Evolutionary conservation across 2,113 vertebrate species (phyloP).

Genomic region (Steatornis caripensis): DNA sequence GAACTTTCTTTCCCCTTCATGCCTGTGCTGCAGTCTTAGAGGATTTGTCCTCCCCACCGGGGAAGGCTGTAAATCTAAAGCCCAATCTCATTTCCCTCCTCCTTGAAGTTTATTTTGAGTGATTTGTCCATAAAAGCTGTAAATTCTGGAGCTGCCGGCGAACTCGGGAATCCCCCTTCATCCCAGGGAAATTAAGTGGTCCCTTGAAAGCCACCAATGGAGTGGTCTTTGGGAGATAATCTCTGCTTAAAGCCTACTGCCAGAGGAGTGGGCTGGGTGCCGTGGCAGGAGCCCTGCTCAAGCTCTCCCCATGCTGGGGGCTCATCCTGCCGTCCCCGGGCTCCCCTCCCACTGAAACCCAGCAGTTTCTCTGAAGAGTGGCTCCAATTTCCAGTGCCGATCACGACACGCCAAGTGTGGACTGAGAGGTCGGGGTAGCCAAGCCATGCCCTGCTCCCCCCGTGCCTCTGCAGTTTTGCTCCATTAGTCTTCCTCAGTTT

Average conservation of each 20-base stretch:
- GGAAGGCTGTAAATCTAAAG: neutral
- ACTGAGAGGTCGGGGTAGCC: accelerated
- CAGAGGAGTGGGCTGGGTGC: neutral
- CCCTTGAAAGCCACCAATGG: neutral
- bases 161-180: neutral
- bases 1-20: neutral
- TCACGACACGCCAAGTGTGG: accelerated
- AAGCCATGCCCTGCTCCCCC: neutral
- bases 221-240: neutral
- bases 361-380: too few species aligned
- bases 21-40: neutral
- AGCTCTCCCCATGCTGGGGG: accelerated
- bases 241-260: neutral
- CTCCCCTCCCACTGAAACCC: neutral
- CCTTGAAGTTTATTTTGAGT: neutral
- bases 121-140: neutral
- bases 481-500: neutral
- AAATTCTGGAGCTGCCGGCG: neutral
- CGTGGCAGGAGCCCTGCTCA: neutral
- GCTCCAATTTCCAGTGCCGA: accelerated
- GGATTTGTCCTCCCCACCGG: neutral
- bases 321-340: accelerated
- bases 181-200: neutral
- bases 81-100: neutral
- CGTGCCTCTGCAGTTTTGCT: accelerated